Evolutionary conservation across 2,888 invertebrate genomes (phyloP), one percentile per base, ranked within the genome.

Genomic region (Argynnis bischoffii): DNA sequence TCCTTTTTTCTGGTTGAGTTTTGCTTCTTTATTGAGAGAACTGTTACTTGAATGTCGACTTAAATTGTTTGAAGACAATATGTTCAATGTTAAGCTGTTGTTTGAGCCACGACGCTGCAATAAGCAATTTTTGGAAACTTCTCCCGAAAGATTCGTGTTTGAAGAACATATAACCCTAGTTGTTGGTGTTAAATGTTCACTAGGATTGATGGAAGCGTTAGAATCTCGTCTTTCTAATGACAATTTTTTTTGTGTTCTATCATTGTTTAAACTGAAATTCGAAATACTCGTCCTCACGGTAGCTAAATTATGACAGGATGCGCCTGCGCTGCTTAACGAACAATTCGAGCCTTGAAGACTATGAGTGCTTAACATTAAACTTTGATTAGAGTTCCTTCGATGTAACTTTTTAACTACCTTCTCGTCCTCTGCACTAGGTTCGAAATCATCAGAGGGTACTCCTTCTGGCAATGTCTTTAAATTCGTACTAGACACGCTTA

Each of bases 171-270:
- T 85, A 0, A 91, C 86, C 57, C 90, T 78, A 1, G 90, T 87
- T 0, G 88, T 86, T 0, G 91, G 92, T 0, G 88, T 84, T 51
- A 89, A 72, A 66, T 89, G 87, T 46, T 93, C 93, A 0, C 82
- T 74, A 55, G 96, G 96, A 0, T 97, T 96, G 2, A 98, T 89
- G 69, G 97, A 97, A 0, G 97, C 95, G 81, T 97, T 98, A 0
- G 98, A 98, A 69, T 98, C 98, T 60, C 98, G 93, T 57, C 98
- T 94, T 75, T 97, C 97, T 55, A 97, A 84, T 1, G 97, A 93
- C 31, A 97, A 94, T 74, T 95, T 96, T 56, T 94, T 94, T 57
- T 89, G 91, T 26, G 92, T 77, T 47, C 75, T 77, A 41, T 90
- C 90, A 0, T 90, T 87, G 69, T 87, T 92, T 0, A 93, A 78